Evolutionary conservation across 1,140 invertebrate genomes (phyloP), one percentile per base, ranked within the genome.

Genomic region (Ceratosolen fusciceps): DNA sequence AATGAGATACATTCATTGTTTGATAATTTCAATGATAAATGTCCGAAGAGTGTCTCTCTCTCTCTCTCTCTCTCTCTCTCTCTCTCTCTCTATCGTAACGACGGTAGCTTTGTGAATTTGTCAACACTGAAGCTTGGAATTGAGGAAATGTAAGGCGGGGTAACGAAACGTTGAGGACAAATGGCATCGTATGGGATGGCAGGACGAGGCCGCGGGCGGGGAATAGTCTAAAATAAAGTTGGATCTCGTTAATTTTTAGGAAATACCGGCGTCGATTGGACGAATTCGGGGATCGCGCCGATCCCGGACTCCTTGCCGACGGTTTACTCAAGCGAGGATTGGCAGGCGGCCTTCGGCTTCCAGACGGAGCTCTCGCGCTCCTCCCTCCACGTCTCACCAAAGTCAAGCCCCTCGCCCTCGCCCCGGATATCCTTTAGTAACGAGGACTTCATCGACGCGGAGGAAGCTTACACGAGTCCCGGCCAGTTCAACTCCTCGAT

Each of bases 291-390:
- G 65, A 83, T 91, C 79, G 86, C 90, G 71, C 86, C 91, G 67
- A 91, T 92, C 76, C 91, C 91, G 0, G 91, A 92, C 81, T 91
- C 91, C 5, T 86, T 92, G 77, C 91, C 91, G 16, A 86, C 88
- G 49, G 91, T 91, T 56, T 91, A 91, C 79, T 91, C 91, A 5
- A 90, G 89, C 67, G 91, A 92, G 86, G 91, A 92, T 83, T 92
- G 92, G 92, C 92, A 92, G 84, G 91, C 91, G 34, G 90, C 91
- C 14, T 92, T 92, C 83, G 90, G 91, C 24, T 92, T 91, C 75
- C 87, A 89, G 56, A 87, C 88, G 0, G 90, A 90, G 81, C 84
- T 87, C 10, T 80, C 85, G 60, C 84, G 85, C 76, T 80, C 86
- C 24, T 81, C 86, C 21, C 84, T 86, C 79, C 86, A 88, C 56